These are phyloP conservation scores for Acleris literana DNA, from an alignment of 2,888 invertebrate genomes.

Conservation along the genomic window DNA sequence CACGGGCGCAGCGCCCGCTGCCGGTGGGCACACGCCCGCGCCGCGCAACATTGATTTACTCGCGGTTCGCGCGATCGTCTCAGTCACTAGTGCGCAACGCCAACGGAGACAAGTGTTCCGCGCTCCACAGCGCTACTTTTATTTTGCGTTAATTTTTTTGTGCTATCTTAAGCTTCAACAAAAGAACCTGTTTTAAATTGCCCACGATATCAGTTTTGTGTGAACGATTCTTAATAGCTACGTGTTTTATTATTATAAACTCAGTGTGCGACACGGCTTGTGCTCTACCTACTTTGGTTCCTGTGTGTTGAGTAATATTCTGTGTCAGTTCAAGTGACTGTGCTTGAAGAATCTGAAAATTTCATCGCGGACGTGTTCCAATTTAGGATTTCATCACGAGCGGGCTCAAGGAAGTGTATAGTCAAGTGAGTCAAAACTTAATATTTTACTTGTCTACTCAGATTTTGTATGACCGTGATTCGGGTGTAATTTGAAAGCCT, in stretches of 20 bases:
- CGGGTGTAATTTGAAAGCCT: conserved; percentile 33
- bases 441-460: conserved; percentile 10
- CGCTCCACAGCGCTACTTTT: conserved; percentile 61
- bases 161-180: conserved; percentile 57
- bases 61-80: conserved; percentile 68
- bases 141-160: conserved; percentile 74
- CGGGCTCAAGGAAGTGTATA: conserved; percentile 82
- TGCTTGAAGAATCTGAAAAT: conserved; percentile 78
- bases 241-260: conserved; percentile 48
- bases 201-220: conserved; percentile 53
- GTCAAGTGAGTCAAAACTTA: conserved; percentile 71
- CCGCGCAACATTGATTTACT: conserved; percentile 80
- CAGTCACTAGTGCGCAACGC: conserved; percentile 83
- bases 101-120: conserved; percentile 69
- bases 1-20: conserved; percentile 54
- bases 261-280: conserved; percentile 58
- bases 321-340: conserved; percentile 79
- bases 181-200: conserved; percentile 68
- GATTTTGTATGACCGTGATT: conserved; percentile 28
- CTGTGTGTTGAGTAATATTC: conserved; percentile 79
- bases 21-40: conserved; percentile 57
- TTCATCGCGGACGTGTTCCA: conserved; percentile 79
- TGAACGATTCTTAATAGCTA: conserved; percentile 50
- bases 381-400: conserved; percentile 82
- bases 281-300: conserved; percentile 69